phyloP scores from a whole-genome alignment of 2,113 vertebrate species.

The Typhlomys cinereus region DNA sequence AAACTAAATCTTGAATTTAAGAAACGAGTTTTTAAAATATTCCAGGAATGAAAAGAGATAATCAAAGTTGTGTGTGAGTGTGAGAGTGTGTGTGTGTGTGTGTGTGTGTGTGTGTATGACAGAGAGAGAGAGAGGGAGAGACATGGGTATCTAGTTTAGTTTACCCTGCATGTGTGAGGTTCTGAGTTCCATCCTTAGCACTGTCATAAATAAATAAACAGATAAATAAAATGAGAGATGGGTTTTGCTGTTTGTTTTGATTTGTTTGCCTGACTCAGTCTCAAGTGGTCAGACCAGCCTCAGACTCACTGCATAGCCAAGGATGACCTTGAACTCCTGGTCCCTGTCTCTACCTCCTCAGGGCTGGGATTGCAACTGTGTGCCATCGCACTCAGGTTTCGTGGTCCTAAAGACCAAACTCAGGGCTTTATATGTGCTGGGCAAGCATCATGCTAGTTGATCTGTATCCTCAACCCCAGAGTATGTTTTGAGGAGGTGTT shows the following conservation, averaged over 20 bases:
- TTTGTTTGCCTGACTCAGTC: background rate
- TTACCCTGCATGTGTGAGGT: background rate
- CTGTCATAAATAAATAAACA: background rate
- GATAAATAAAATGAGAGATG: background rate
- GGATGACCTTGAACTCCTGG: background rate
- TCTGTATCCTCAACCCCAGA: background rate
- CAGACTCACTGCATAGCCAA: background rate
- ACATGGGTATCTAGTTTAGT: accelerated
- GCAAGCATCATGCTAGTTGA: background rate
- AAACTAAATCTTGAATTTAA: constrained; percentile 15
- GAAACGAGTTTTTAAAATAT: background rate
- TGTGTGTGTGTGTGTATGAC: too few species aligned
- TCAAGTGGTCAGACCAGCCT: background rate
- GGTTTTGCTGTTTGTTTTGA: background rate
- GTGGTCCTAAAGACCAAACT: background rate
- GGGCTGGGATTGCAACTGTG: background rate
- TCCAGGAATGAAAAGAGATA: background rate
- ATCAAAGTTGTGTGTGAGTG: background rate
- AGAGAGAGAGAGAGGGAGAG: background rate
- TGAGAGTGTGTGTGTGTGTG: too few species aligned
- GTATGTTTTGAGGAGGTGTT: background rate
- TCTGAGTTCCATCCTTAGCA: background rate
- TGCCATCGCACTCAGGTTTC: background rate
- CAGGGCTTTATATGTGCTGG: background rate
- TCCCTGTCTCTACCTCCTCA: background rate